These are phyloP conservation scores for Eublepharis macularius DNA, from an alignment of 2,113 vertebrate genomes.

Conservation along the genomic window DNA sequence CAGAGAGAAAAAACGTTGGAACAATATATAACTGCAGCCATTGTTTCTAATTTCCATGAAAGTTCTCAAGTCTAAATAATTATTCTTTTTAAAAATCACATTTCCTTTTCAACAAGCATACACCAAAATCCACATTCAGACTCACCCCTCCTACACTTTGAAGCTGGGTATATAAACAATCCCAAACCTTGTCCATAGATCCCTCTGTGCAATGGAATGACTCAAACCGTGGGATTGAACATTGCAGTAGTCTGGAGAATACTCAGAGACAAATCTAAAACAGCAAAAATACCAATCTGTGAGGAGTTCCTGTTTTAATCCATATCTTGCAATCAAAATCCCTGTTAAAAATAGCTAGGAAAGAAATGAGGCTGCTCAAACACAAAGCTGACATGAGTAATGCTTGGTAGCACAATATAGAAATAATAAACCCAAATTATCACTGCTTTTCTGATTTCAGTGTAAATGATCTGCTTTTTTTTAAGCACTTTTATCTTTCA, in stretches of 20 bases:
- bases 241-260: not conserved
- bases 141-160: not conserved
- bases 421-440: not conserved
- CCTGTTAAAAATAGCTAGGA: not conserved
- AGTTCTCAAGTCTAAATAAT: conserved; percentile 9
- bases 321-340: not conserved
- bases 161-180: conserved; percentile 6
- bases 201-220: conserved; percentile 11
- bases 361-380: not conserved
- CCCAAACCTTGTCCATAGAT: conserved; percentile 6
- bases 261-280: conserved; percentile 11
- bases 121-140: conserved; percentile 4
- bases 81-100: not conserved
- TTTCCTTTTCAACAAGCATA: conserved; percentile 2
- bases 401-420: not conserved
- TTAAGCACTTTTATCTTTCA: not conserved
- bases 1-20: not conserved
- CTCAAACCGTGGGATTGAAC: conserved; percentile 27
- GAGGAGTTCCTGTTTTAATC: conserved; percentile 15
- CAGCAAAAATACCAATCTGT: conserved; percentile 14
- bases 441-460: not conserved
- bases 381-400: not conserved
- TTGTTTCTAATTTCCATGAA: not conserved
- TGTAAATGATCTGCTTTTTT: not conserved
- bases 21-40: conserved; percentile 20